Percentiles rank a stretch among this genome's conserved stretches.
phyloP scores from a whole-genome alignment of 1,140 invertebrate genomes.

The Tachypleus tridentatus region DNA sequence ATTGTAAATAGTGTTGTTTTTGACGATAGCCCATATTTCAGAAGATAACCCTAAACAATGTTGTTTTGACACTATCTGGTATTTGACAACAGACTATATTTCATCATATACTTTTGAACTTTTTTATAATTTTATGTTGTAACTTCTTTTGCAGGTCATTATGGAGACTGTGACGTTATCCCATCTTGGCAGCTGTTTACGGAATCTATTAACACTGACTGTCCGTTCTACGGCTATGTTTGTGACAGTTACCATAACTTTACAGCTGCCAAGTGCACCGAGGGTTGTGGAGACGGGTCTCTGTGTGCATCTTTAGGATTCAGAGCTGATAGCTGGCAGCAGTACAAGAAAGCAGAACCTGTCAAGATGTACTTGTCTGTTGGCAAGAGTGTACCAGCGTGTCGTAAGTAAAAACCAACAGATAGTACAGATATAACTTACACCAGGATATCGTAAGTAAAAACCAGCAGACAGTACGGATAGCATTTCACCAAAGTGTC shows the following conservation, averaged over 20 bases:
- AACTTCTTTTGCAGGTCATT: constrained; percentile 38
- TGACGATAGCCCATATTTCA: no score
- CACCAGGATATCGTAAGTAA: no score
- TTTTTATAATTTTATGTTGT: no score
- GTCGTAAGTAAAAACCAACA: constrained; percentile 47
- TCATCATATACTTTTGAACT: no score
- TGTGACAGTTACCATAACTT: constrained; percentile 51
- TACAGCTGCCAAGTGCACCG: constrained; percentile 55
- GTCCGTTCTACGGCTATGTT: constrained; percentile 47
- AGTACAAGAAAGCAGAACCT: constrained; percentile 30
- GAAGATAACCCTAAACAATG: no score
- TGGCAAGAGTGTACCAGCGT: constrained; percentile 50
- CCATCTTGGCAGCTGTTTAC: constrained; percentile 70
- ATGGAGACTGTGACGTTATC: constrained; percentile 70
- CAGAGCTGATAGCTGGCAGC: constrained; percentile 25
- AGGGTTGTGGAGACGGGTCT: constrained; percentile 49
- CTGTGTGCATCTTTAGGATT: constrained; percentile 26
- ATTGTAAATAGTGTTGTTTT: no score
- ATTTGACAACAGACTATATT: no score
- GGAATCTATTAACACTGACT: constrained; percentile 65
- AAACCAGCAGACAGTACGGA: no score
- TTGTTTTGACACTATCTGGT: no score
- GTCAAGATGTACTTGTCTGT: constrained; percentile 57
- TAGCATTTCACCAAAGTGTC: no score
- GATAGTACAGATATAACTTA: no score